These are phyloP conservation scores for Motacilla alba DNA, from an alignment of 2,113 vertebrate genomes.

Conservation along the genomic window DNA sequence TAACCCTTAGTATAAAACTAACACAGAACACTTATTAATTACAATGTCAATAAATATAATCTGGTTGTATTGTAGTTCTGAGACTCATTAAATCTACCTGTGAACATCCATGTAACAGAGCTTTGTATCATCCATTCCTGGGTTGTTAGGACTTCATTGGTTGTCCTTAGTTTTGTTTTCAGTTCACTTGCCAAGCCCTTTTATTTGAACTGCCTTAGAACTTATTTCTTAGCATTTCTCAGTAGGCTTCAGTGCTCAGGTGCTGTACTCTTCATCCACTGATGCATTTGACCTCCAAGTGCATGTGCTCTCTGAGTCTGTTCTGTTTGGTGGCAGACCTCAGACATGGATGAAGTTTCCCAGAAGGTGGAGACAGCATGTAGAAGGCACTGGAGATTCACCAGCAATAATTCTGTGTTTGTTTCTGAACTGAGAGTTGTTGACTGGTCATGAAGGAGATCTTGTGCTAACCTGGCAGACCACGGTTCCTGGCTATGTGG, in stretches of 20 bases:
- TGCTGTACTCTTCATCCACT: neutral
- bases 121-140: neutral
- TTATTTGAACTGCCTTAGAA: neutral
- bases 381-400: neutral
- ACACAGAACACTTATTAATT: neutral
- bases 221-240: neutral
- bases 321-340: neutral
- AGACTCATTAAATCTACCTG: neutral
- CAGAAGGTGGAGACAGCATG: neutral
- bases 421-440: neutral
- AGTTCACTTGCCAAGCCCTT: neutral
- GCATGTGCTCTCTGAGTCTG: neutral
- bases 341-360: neutral
- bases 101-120: neutral
- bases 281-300: neutral
- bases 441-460: neutral
- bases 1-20: neutral
- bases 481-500: neutral
- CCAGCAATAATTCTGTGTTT: neutral
- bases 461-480: neutral
- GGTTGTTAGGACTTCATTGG: rapidly evolving
- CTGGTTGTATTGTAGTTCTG: neutral
- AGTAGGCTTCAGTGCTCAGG: neutral
- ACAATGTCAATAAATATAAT: neutral
- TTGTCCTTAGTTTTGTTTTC: neutral